Evolutionary conservation across 2,797 vertebrate species (phyloP).

Genomic region (Sebastes steindachneri): DNA sequence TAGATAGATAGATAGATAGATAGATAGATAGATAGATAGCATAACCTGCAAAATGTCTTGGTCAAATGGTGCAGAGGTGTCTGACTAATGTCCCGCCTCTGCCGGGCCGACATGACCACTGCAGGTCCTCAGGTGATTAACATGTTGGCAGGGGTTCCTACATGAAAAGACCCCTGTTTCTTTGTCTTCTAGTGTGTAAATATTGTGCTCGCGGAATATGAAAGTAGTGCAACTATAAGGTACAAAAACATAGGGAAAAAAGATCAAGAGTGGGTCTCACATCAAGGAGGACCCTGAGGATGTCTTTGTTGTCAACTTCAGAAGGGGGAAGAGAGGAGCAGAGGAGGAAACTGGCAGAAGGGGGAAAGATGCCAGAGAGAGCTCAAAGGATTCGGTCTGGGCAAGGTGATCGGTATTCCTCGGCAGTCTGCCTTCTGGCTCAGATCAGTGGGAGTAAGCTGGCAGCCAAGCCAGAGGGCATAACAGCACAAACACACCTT

Average conservation of each 20-base stretch:
- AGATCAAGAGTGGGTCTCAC: constrained; percentile 99
- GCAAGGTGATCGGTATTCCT: constrained; percentile 99
- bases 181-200: constrained; percentile 99
- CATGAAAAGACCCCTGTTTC: constrained; percentile 91
- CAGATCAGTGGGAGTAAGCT: constrained; percentile 99
- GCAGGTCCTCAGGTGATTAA: constrained; percentile 79
- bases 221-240: constrained; percentile 99
- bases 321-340: constrained; percentile 99
- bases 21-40: constrained; percentile 26
- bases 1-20: constrained; percentile 27
- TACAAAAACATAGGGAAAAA: constrained; percentile 98
- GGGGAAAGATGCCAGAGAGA: constrained; percentile 99
- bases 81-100: constrained; percentile 63
- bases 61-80: constrained; percentile 31
- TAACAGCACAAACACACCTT: constrained; percentile 99
- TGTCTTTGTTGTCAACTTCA: constrained; percentile 99
- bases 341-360: constrained; percentile 99
- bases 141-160: constrained; percentile 75
- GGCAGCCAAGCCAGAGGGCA: constrained; percentile 99
- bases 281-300: constrained; percentile 99
- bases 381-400: constrained; percentile 99
- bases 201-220: constrained; percentile 99
- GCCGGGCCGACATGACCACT: constrained; percentile 59
- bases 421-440: constrained; percentile 99
- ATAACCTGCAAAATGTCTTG: constrained; percentile 7